Evolutionary conservation across 2,797 vertebrate species (phyloP), one percentile per base, ranked within the genome.

Genomic region (Arrhamphus sclerolepis): DNA sequence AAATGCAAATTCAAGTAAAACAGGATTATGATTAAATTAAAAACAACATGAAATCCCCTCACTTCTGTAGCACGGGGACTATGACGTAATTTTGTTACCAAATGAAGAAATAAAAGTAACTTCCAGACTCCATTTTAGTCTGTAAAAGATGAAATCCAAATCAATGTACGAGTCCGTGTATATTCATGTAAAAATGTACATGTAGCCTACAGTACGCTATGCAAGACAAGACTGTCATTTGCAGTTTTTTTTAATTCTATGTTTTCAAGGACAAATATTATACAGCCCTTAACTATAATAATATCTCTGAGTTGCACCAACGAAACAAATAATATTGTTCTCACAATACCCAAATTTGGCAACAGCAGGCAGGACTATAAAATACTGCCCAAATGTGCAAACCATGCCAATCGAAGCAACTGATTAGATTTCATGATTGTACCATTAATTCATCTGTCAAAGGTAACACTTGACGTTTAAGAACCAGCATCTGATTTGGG

Each of bases 1-100:
- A 82, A 85, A 80, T 90, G 67, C 64, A 73, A 89, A 81, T 93
- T 94, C 93, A 94, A 94, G 93, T 93, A 91, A 92, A 91, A 91
- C 91, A 94, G 92, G 91, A 92, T 86, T 49, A 78, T 79, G 76
- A n/a, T 90, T 85, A 85, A 88, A 57, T 88, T 76, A 81, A 78
- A 86, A 87, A 83, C 53, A 69, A 80, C 77, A 66, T 40, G 21
- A 80, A 83, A 75, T 51, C 56, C 62, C 68, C 46, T 40, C 13
- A 21, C 19, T 34, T 78, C 46, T 64, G 50, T 70, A 46, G 60
- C 56, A 66, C 17, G 14, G 62, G 47, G 43, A 17, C 19, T 71
- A 58, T 66, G 72, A 78, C 69, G 69, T 29, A 72, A 78, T 28
- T 85, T 26, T 7, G 50, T 58, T 75, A 63, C 70, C 64, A 57